Evolutionary conservation across 2,113 vertebrate genomes (phyloP), one percentile per base, ranked within the genome.

Genomic region (Chaenogobius annularis): DNA sequence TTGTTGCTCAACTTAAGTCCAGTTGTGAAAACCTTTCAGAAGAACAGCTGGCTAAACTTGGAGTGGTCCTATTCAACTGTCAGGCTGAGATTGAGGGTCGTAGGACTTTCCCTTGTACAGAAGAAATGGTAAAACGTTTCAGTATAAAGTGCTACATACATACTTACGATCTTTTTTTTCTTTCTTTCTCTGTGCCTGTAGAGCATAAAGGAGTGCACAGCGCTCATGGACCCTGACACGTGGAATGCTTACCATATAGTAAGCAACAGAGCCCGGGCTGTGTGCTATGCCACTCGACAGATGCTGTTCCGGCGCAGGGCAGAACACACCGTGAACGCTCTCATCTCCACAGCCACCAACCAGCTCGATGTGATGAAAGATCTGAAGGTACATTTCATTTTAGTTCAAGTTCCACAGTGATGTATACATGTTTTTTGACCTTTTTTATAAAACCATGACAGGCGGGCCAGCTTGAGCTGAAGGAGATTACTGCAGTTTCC

Each of bases 241-340:
- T 95, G 94, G 94, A 96, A 94, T 0, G 94, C 95, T 0, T 96
- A 96, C 79, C 95, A 94, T 82, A 94, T 95, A 0, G 92, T 96
- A 66, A 95, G 94, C 79, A 95, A 95, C 88, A 80, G 94, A 37
- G 95, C 93, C 0, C 93, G 93, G 10, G 90, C 94, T 0, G 94
- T 95, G 43, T 96, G 95, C 83, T 95, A 95, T 1, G 84, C 93
- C 3, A 90, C 89, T 0, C 93, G 94, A 40, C 95, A 96, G 90
- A 92, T 92, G 81, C 93, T 94, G 22, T 95, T 96, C 73, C 82
- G 93, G 0, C 91, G 85, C 44, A 70, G 86, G 64, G 93, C 94
- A 0, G 94, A 95, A 76, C 80, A 90, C 10, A 94, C 93, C 0
- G 94, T 95, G 43, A 95, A 95, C 1, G 78, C 94, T 0, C 90